phyloP scores from a whole-genome alignment of 2,797 vertebrate species.

The Rhyacichthys aspro region DNA sequence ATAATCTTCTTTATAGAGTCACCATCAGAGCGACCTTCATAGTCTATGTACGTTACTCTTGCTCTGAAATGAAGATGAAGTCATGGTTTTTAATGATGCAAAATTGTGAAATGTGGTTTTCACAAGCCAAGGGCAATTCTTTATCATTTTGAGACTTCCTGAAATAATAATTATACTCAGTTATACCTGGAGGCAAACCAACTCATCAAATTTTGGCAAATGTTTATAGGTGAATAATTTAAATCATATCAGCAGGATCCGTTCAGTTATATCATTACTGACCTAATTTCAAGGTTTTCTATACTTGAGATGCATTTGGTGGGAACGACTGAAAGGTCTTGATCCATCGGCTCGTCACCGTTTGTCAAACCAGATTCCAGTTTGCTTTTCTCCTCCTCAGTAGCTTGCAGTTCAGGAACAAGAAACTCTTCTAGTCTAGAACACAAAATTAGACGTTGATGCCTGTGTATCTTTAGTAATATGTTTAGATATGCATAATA shows the following conservation, averaged over 20 bases:
- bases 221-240: no score
- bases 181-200: slow-evolving; percentile 23
- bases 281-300: slow-evolving; percentile 97
- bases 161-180: slow-evolving; percentile 10
- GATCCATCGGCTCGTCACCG: slow-evolving; percentile 97
- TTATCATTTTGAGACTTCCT: slow-evolving; percentile 5
- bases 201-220: not conserved
- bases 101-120: slow-evolving; percentile 5
- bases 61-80: slow-evolving; percentile 82
- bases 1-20: slow-evolving; percentile 99
- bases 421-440: slow-evolving; percentile 95
- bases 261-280: slow-evolving; percentile 54
- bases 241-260: not conserved
- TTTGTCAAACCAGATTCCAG: slow-evolving; percentile 93
- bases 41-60: slow-evolving; percentile 94
- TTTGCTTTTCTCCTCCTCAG: slow-evolving; percentile 98
- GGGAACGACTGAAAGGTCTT: slow-evolving; percentile 96
- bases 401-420: slow-evolving; percentile 96
- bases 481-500: not conserved
- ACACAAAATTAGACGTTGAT: not conserved
- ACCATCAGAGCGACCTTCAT: slow-evolving; percentile 97
- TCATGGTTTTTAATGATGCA: not conserved
- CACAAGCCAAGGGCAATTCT: slow-evolving; percentile 6
- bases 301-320: slow-evolving; percentile 93
- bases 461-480: not conserved